Percentiles rank a stretch among this genome's conserved stretches.
Evolutionary conservation across 2,797 vertebrate genomes (phyloP).

Genomic region (Eidolon dupreanum): DNA sequence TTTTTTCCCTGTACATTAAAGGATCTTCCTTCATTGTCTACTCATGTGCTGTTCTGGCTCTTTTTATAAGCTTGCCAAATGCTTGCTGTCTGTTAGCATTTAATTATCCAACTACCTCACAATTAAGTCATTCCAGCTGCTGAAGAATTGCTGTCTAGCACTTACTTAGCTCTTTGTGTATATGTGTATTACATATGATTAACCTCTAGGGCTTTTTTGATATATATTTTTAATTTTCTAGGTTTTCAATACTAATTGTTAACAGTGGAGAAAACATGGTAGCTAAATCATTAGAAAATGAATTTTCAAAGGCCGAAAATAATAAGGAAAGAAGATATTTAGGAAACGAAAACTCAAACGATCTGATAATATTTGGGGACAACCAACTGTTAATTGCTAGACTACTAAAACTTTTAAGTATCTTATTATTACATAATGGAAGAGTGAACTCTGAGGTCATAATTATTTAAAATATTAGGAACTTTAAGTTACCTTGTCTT

Average conservation of each 20-base stretch:
- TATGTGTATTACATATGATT: conserved; percentile 54
- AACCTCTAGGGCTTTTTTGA: conserved; percentile 57
- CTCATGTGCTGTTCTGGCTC: conserved; percentile 47
- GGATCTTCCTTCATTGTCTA: conserved; percentile 58
- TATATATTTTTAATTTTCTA: conserved; percentile 47
- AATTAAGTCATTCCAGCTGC: conserved; percentile 76
- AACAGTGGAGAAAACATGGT: conserved; percentile 51
- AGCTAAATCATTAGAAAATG: conserved; percentile 78
- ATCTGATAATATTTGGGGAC: not conserved
- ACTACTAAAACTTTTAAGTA: not conserved
- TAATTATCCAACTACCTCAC: conserved; percentile 76
- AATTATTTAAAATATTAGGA: not conserved
- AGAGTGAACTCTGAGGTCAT: not conserved
- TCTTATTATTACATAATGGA: conserved; percentile 32
- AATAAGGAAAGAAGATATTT: conserved; percentile 7
- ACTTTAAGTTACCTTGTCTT: not conserved
- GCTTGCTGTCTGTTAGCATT: conserved; percentile 67
- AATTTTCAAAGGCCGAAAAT: conserved; percentile 23
- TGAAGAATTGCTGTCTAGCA: conserved; percentile 72
- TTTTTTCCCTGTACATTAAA: conserved; percentile 58
- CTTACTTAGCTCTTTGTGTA: conserved; percentile 76
- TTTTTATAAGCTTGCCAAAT: conserved; percentile 71
- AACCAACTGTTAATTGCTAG: not conserved
- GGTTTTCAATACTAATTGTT: conserved; percentile 76
- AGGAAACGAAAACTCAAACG: not conserved